Base-by-base conservation (phyloP, 2,113 vertebrate species). In the Gymnocephalus cernua region DNA sequence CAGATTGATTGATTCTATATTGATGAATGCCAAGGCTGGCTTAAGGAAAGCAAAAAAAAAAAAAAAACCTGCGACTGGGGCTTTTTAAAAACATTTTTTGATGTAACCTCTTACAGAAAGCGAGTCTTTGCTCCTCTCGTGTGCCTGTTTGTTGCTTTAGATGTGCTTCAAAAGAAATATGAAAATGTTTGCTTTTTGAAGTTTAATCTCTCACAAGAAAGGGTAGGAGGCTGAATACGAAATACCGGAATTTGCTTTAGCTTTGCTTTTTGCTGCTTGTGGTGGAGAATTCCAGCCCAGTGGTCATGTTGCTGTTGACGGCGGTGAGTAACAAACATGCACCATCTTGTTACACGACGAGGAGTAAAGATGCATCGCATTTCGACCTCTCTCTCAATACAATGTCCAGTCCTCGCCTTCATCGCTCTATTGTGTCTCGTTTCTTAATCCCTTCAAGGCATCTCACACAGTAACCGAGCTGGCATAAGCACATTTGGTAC, bases 1-100 rank as follows among this genome's bases (percentile, higher is more conserved):
- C 72, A 78, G 86, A 89, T 91, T 86, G 84, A 93, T 88, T 92
- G 90, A 92, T 92, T 93, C 66, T 72, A 47, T 90, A 89, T 91
- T 92, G 90, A 86, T 79, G 82, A 90, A 87, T 90, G 87, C 83
- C 81, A 86, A 77, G 69, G 65, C 57, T 77, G 58, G 35, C 71
- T 89, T 83, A 86, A 53, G 71, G 59, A 4, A 14, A 6, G 21
- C 10, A 29, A 23, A 76, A 48, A 51, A 38, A 18, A 44, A 12
- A 29, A 23, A 76, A 48, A 51, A 38, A 18, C 44, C 44, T 62
- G 61, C 6, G 32, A 77, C 53, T 41, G 32, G 74, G 51, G 45
- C 77, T 82, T 82, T 73, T 29, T 47, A 35, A 35, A 32, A 32
- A 32, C 1, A 1, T 45, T 64, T 27, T 18, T 4, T 75, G 84